Conservation (phyloP, 2,888 invertebrate species). For the Frankliniella fusca region DNA sequence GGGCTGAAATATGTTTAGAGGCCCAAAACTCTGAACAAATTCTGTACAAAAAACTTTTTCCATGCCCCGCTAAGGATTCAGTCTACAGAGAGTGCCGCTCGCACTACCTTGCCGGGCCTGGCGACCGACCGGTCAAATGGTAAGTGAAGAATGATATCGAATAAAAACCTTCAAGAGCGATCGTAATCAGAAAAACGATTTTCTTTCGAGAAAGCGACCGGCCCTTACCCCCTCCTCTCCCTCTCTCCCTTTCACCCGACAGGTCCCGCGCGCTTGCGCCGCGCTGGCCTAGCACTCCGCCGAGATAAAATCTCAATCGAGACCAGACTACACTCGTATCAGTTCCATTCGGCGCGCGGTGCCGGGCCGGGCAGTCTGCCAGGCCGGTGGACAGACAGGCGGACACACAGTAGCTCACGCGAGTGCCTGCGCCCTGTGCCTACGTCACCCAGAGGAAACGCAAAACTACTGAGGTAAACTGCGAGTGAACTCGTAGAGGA, state of each 20-base stretch:
- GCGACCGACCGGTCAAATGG: background rate
- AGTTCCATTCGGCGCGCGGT: background rate
- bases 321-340: background rate
- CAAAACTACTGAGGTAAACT: background rate
- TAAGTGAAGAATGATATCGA: slow-evolving; percentile 24
- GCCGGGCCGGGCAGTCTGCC: background rate
- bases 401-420: background rate
- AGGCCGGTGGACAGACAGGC: background rate
- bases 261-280: background rate
- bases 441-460: background rate
- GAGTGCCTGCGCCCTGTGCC: background rate
- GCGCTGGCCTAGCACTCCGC: background rate
- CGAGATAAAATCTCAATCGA: slow-evolving; percentile 17
- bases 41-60: too few relatives aligned
- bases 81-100: too few relatives aligned
- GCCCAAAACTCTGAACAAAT: too few relatives aligned
- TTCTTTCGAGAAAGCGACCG: background rate
- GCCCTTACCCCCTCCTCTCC: background rate
- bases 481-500: too few relatives aligned
- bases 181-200: slow-evolving; percentile 25
- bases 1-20: too few relatives aligned
- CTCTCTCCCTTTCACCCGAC: background rate
- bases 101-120: too few relatives aligned
- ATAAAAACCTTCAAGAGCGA: background rate
- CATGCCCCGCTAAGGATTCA: too few relatives aligned